Base-by-base conservation (phyloP, 1,140 invertebrate genomes). In the Chelonus insularis region DNA sequence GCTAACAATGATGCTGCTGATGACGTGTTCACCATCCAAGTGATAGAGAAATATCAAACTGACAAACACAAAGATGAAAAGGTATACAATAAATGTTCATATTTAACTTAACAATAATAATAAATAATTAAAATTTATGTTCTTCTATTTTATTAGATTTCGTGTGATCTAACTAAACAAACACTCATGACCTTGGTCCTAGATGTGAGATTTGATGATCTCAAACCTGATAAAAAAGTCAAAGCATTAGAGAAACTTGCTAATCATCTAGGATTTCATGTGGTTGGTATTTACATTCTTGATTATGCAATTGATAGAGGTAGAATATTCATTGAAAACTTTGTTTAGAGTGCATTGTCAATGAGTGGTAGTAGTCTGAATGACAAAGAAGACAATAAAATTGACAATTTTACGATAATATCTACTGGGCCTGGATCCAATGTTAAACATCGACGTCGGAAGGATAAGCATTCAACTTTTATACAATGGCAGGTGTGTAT, bases 21-120 rank as follows among this genome's bases (percentile, higher is more conserved):
- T 63, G 84, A 84, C 70, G 74, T 77, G 14, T 86, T 86, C 69
- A 80, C 84, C 51, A 74, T 90, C 34, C 82, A 87, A 68, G 85
- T 88, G 3, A 56, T 84, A 1, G 75, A 78, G 29, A 75, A 74
- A 20, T 56, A 63, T 14, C 68, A 72, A 8, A 67, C 75, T 47
- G 65, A 68, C 43, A 73, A 67, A 41, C 72, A 73, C 58, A 76
- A 73, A 59, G 68, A 80, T 55, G 71, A 68, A 32, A 78, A 74
- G 70, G 77, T 81, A 62, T 59, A 62, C 34, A n/a, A 68, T 54
- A 18, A 45, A 23, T n/a, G 29, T 34, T 51, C 4, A 12, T 8
- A 36, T 18, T n/a, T 39, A 16, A 16, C 14, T 37, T 58, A 34
- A 11, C 11, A 20, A 20, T 39, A 39, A 37, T 56, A n/a, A 34